Evolutionary conservation across 2,113 vertebrate genomes (phyloP), one percentile per base, ranked within the genome.

Genomic region (Cynocephalus volans): DNA sequence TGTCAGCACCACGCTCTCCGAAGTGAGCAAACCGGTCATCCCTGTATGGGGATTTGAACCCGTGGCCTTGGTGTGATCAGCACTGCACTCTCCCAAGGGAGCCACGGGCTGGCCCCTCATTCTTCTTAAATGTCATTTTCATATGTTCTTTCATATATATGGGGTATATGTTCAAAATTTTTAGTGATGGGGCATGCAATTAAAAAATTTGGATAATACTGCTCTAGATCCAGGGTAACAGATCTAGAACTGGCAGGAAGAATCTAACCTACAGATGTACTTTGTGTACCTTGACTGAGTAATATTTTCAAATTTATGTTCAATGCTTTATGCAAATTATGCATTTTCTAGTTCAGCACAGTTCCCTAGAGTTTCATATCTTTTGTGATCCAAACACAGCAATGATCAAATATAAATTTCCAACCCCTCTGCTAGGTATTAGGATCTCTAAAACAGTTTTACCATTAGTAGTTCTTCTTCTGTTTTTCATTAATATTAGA

Each of bases 241-340:
- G 58, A 80, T 13, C 14, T 36, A 41, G 8, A 26, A 23, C 9
- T 17, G 12, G 23, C 9, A 52, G 24, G 1, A 0, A 70, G 65
- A 73, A n/a, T 31, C n/a, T 45, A 21, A 70, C 5, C 56, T 24
- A 60, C 4, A 50, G 54, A 26, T 41, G 17, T 1, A n/a, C 28
- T 67, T 84, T 33, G 5, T n/a, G 50, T 14, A 11, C 24, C 17
- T 56, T 77, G 41, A 48, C 52, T 60, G 19, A 88, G 76, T 62
- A 56, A 76, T 72, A 96, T 82, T 90, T 65, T 36, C 24, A 69
- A n/a, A n/a, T 62, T 92, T 23, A 72, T 45, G 82, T 76, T 76
- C 41, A 36, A 6, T 12, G 50, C 19, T 80, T 65, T 45, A 8
- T n/a, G 36, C 18, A 62, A 58, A 4, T 54, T 26, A 31, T 23